phyloP scores from a whole-genome alignment of 2,888 invertebrate species.

The Spodoptera picta region DNA sequence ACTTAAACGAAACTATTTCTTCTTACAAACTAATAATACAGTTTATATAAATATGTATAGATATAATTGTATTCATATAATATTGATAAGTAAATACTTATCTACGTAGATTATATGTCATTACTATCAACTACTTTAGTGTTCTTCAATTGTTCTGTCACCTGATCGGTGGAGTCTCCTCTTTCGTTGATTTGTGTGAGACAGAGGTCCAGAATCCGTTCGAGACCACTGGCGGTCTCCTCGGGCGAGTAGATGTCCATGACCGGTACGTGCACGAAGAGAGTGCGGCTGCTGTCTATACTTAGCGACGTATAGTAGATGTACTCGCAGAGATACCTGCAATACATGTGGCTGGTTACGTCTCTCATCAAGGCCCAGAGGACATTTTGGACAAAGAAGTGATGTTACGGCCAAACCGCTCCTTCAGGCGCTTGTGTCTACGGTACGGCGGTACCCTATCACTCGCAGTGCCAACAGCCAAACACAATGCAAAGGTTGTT shows the following conservation, averaged over 20 bases:
- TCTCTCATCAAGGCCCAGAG: no score
- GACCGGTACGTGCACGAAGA: constrained; percentile 94
- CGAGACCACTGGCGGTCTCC: constrained; percentile 74
- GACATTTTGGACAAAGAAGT: no score
- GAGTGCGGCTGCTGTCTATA: constrained; percentile 87
- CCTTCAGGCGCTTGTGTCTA: no score
- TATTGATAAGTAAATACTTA: no score
- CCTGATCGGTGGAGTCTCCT: constrained; percentile 40
- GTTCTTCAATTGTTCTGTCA: constrained; percentile 55
- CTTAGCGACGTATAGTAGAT: constrained; percentile 92
- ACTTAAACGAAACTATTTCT: no score
- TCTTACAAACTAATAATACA: no score
- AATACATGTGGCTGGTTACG: constrained; percentile 38
- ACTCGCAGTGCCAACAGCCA: no score
- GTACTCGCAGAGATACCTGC: constrained; percentile 93
- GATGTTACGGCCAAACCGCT: no score
- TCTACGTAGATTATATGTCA: not conserved
- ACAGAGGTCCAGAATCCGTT: constrained; percentile 73
- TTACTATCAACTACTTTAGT: constrained; percentile 21
- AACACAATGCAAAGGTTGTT: no score
- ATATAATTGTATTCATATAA: no score
- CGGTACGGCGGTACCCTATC: no score
- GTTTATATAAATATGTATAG: no score
- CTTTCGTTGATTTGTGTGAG: constrained; percentile 69
- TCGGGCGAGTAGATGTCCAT: constrained; percentile 81